These are phyloP conservation scores for Choloepus didactylus DNA, from an alignment of 2,797 vertebrate genomes.

Conservation along the genomic window DNA sequence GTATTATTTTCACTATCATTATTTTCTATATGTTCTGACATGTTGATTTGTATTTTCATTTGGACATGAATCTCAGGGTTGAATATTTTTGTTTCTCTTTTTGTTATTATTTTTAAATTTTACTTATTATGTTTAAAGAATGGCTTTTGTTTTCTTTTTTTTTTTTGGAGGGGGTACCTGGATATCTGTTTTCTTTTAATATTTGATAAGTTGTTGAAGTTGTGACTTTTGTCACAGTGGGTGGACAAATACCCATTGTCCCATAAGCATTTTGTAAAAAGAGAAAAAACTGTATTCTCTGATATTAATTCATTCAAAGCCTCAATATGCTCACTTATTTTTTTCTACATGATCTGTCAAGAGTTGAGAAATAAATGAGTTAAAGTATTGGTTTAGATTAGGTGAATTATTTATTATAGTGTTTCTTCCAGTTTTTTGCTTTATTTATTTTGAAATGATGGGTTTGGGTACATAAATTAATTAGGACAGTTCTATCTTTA, in stretches of 20 bases:
- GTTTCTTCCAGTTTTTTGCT: background rate
- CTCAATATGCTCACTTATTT: background rate
- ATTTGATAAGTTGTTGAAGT: background rate
- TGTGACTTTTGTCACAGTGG: background rate
- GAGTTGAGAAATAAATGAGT: background rate
- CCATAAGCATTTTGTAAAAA: background rate
- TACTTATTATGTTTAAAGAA: background rate
- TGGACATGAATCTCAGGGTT: background rate
- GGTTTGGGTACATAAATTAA: background rate
- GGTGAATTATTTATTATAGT: background rate
- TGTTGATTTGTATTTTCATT: conserved; percentile 31
- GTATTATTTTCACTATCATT: background rate
- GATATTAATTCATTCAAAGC: background rate
- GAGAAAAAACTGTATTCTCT: background rate
- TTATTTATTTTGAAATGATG: background rate
- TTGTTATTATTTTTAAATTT: conserved; percentile 16
- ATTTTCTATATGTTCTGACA: background rate
- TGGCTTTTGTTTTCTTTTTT: no score
- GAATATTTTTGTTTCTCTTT: background rate
- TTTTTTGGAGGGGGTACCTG: no score
- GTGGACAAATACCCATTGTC: background rate
- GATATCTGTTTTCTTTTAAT: background rate
- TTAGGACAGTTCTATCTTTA: background rate
- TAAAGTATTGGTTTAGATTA: background rate
- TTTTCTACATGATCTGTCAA: background rate